Percentiles rank a stretch among this genome's conserved stretches.
Conservation (phyloP, 1,140 invertebrate species). For the Tetragonula clypearis region DNA sequence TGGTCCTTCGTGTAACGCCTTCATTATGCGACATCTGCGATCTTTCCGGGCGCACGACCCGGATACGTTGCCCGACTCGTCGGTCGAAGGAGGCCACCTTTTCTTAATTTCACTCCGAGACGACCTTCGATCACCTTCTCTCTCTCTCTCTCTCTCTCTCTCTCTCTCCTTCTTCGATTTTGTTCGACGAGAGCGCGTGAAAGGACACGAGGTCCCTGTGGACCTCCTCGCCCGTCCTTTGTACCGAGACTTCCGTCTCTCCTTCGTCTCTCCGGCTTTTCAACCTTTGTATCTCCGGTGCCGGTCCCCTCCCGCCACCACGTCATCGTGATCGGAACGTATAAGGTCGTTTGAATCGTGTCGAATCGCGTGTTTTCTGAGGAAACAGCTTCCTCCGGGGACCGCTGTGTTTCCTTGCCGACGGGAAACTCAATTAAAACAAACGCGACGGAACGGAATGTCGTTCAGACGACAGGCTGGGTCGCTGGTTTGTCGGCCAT, state of each 20-base stretch:
- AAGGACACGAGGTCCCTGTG: not conserved
- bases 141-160: not conserved
- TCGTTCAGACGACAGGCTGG: not conserved
- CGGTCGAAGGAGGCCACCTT: constrained; percentile 5
- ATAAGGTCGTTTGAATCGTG: not conserved
- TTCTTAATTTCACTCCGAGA: constrained; percentile 50
- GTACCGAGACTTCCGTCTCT: not conserved
- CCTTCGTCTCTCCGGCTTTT: too few relatives aligned
- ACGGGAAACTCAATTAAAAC: not conserved
- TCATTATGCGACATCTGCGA: constrained; percentile 69
- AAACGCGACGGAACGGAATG: not conserved
- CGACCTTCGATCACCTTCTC: not conserved
- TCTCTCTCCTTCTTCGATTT: not conserved
- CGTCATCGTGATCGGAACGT: not conserved
- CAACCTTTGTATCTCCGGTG: not conserved
- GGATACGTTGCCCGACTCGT: constrained; percentile 30
- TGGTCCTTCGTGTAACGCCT: constrained; percentile 60
- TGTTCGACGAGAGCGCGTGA: not conserved
- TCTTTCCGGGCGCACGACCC: constrained; percentile 48
- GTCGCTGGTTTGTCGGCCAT: too few relatives aligned
- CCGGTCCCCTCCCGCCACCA: too few relatives aligned
- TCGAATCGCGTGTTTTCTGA: not conserved
- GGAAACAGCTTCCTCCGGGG: constrained; percentile 1
- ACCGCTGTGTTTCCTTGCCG: not conserved
- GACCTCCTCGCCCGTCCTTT: not conserved